Percentiles rank a stretch among this genome's conserved stretches.
Evolutionary conservation across 2,113 vertebrate genomes (phyloP).

Genomic region (Tragelaphus scriptus): DNA sequence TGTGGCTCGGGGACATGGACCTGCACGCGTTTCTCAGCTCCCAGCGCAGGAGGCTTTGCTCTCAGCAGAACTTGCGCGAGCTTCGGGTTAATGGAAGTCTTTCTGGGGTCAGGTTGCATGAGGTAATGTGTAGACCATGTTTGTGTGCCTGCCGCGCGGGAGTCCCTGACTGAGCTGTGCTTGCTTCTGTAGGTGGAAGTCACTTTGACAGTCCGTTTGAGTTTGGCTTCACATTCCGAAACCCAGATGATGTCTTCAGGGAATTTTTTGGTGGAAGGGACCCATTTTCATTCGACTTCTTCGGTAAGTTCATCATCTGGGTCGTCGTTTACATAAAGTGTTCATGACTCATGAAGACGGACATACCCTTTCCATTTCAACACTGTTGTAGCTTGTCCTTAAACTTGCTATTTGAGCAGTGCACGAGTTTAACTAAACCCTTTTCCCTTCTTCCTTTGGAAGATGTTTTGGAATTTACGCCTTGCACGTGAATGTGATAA

Average conservation of each 20-base stretch:
- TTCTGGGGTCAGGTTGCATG: background rate
- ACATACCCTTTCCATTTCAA: rapidly evolving
- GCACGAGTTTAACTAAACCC: too few relatives aligned
- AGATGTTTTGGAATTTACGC: background rate
- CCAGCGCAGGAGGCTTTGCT: background rate
- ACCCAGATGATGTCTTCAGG: conserved; percentile 97
- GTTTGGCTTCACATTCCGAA: conserved; percentile 95
- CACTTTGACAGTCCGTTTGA: conserved; percentile 82
- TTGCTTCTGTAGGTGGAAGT: conserved; percentile 79
- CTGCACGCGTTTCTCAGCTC: rapidly evolving
- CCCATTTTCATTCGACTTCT: conserved; percentile 92
- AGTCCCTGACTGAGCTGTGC: background rate
- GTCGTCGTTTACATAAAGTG: background rate
- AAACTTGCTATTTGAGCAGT: background rate
- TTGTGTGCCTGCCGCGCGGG: rapidly evolving
- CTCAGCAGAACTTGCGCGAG: background rate
- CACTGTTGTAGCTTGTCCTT: background rate
- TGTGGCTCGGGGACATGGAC: rapidly evolving
- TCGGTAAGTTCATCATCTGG: conserved; percentile 81
- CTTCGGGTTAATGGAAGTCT: background rate
- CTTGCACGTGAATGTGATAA: too few relatives aligned
- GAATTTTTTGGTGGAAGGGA: conserved; percentile 96
- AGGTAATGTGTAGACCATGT: background rate
- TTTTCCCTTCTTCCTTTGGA: background rate
- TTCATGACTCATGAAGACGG: rapidly evolving